Evolutionary conservation across 1,140 invertebrate species (phyloP).

Genomic region (Drosophila murphyi): DNA sequence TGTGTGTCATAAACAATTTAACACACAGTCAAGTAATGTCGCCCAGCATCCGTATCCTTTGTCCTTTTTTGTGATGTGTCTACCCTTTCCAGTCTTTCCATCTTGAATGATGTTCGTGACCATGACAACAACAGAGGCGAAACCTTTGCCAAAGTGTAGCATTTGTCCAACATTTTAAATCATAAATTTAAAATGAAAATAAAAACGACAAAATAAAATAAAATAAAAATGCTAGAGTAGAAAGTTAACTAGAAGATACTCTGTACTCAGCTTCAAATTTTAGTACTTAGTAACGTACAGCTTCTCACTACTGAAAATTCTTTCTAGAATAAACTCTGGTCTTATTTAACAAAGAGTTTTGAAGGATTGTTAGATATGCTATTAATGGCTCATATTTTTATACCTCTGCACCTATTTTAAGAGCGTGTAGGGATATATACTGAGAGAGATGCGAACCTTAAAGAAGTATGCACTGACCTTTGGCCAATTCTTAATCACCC

Average conservation of each 20-base stretch:
- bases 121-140: not conserved
- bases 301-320: no score
- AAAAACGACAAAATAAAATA: constrained; percentile 43
- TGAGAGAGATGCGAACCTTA: no score
- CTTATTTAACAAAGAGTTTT: no score
- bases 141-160: constrained; percentile 76
- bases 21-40: constrained; percentile 51
- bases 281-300: no score
- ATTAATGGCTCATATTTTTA: no score
- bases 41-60: constrained; percentile 59
- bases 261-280: not conserved
- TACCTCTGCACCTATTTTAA: no score
- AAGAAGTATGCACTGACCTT: no score
- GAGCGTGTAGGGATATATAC: no score
- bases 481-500: no score
- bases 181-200: constrained; percentile 68
- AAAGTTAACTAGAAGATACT: not conserved
- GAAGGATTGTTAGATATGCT: no score
- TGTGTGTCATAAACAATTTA: constrained; percentile 69
- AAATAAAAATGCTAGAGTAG: constrained; percentile 51
- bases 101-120: constrained; percentile 9
- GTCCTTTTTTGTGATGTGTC: constrained; percentile 34
- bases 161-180: constrained; percentile 72
- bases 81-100: constrained; percentile 69
- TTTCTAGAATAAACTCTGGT: no score